Evolutionary conservation across 2,113 vertebrate species (phyloP).

Genomic region (Psettodes erumei): DNA sequence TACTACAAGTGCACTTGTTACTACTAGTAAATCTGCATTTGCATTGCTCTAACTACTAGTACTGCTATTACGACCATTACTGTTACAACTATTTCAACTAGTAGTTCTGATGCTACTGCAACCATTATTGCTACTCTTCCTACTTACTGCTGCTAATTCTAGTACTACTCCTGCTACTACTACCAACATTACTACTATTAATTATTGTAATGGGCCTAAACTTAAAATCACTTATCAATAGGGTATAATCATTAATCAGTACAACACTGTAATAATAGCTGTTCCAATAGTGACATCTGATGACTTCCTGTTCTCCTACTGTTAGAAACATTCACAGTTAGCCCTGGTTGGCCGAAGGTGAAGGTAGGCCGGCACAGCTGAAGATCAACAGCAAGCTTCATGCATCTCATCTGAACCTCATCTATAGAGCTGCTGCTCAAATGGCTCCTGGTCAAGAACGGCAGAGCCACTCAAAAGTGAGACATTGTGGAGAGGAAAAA

Average conservation of each 20-base stretch:
- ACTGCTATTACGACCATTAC: background rate
- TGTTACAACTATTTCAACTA: background rate
- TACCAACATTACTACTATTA: no score
- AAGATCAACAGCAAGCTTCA: slow-evolving; percentile 16
- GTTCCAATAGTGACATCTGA: no score
- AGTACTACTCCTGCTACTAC: background rate
- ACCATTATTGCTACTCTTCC: background rate
- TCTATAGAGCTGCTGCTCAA: slow-evolving; percentile 51
- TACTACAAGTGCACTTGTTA: no score
- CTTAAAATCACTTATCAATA: no score
- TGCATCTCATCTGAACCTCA: slow-evolving; percentile 21
- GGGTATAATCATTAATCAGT: no score
- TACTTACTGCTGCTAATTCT: background rate
- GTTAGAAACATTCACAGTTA: background rate
- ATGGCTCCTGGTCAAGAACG: slow-evolving; percentile 24
- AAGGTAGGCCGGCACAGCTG: background rate
- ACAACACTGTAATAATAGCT: no score
- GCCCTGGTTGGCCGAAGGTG: background rate
- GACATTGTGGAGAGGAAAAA: background rate
- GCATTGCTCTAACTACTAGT: no score
- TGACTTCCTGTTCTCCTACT: no score
- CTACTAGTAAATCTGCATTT: no score
- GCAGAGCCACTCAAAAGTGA: background rate
- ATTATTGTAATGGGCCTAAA: no score
- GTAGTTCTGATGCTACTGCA: background rate